Base-by-base conservation (phyloP, 2,797 vertebrate genomes). In the Channallabes apus region DNA sequence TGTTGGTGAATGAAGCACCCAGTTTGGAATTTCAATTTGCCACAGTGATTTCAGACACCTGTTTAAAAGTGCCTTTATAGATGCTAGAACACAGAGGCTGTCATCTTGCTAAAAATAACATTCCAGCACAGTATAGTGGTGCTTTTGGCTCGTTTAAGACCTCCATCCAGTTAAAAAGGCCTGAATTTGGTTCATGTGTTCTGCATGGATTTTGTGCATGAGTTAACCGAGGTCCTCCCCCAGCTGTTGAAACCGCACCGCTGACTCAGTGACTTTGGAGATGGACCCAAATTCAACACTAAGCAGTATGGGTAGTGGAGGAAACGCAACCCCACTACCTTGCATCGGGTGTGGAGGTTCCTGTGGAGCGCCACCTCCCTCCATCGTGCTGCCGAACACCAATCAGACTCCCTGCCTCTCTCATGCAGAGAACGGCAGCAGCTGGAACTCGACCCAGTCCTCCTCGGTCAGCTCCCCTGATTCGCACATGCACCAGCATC, bases 261-360 rank as follows among this genome's bases (percentile, higher is more conserved):
- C 92, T 93, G 91, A 92, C 89, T 32, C 89, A 87, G 89, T 86
- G 89, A 87, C 84, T 86, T 91, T 91, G 90, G 91, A 90, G 88
- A 96, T 96, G 95, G 94, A 96, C 88, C 95, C 94, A 59, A 94
- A 94, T 91, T 91, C 92, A 77, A 93, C 90, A 91, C 89, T 90
- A 82, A 93, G 88, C 86, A 86, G 90, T 86, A 88, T 90, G 82
- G 89, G 87, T 59, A 82, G 69, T 27, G 82, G 82, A 54, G 84
- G 80, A 71, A 86, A 81, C 51, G 89, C 92, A 2, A 88, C 93
- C 92, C 93, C 94, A 87, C 88, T 94, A 87, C 92, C 94, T 72
- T 96, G 95, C 91, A 92, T 91, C 89, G 94, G 90, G 90, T 95
- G 93, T 76, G 95, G 93, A 92, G 94, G 95, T 86, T 93, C 92